Evolutionary conservation across 2,113 vertebrate species (phyloP), one percentile per base, ranked within the genome.

Genomic region (Eira barbara): DNA sequence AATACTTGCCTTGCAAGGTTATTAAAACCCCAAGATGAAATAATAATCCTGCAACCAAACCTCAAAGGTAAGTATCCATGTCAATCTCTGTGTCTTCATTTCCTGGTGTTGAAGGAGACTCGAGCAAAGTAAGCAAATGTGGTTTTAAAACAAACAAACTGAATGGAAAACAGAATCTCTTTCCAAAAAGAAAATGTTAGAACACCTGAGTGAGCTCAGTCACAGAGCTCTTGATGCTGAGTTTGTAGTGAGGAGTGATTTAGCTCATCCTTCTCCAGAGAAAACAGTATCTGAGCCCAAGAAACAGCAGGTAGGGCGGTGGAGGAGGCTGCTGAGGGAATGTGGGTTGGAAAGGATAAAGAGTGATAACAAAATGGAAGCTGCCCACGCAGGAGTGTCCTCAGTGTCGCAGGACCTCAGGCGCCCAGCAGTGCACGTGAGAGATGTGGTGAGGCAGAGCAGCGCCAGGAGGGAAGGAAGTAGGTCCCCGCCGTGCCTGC

Each of bases 71-170:
- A 96, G 49, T 10, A 49, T 91, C 31, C 21, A 27, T 69, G 20
- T 87, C 67, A 83, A 27, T 45, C 52, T n/a, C 42, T 17, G 42
- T 87, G 42, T 34, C 78, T 92, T 95, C 83, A 59, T 85, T 92
- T 97, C 65, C 59, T 94, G 91, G 20, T 81, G 18, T 80, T 92
- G 36, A 88, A 83, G 61, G 36, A 83, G 67, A 73, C 31, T 12
- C 0, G 36, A 85, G 39, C 12, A 80, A 92, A 45, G 17, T 45
- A 85, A 94, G n/a, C 47, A 95, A 29, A 12, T 23, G 34, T 74
- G 36, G 36, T n/a, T 67, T 95, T 96, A 89, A 92, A 89, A 89
- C 15, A 92, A 94, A 67, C 65, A 76, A 90, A 55, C 7, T 9
- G 6, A 61, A 57, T 23, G 42, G 69, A 52, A 85, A 92, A 83